Percentiles rank a stretch among this genome's conserved stretches.
phyloP scores from a whole-genome alignment of 2,113 vertebrate species.

The Tiliqua scincoides region DNA sequence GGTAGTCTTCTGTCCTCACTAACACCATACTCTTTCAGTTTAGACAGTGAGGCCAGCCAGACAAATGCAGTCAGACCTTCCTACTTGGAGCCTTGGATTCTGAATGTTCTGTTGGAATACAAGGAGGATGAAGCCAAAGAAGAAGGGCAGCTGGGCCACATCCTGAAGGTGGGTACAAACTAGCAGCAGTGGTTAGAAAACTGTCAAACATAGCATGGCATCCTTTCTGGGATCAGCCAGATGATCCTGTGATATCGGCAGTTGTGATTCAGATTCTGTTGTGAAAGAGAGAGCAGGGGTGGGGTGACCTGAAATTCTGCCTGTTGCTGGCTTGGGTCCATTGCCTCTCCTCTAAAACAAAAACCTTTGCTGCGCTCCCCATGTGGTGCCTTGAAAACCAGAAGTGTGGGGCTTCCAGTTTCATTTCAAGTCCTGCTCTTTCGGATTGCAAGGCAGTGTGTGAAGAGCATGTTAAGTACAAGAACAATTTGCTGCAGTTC shows the following conservation, averaged over 20 bases:
- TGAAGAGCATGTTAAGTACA: too few relatives aligned
- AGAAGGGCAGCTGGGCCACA: slow-evolving; percentile 9
- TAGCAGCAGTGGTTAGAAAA: background rate
- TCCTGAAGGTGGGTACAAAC: background rate
- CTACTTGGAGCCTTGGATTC: slow-evolving; percentile 26
- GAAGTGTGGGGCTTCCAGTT: too few relatives aligned
- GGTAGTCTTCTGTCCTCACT: background rate
- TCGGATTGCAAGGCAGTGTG: too few relatives aligned
- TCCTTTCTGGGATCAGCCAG: background rate
- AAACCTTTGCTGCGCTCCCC: too few relatives aligned
- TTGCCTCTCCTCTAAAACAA: too few relatives aligned
- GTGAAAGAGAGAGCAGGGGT: background rate
- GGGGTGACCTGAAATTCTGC: too few relatives aligned
- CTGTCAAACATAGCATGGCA: background rate
- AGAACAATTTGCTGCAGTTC: too few relatives aligned
- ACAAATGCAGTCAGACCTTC: background rate
- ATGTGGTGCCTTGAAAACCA: too few relatives aligned
- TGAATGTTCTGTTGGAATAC: slow-evolving; percentile 16
- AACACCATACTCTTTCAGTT: background rate
- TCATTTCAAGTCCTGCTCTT: too few relatives aligned
- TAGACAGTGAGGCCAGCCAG: background rate
- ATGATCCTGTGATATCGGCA: background rate
- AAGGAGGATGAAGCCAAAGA: background rate
- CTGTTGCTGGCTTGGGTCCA: too few relatives aligned
- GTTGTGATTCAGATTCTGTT: background rate